Evolutionary conservation across 1,140 invertebrate species (phyloP).

Genomic region (Drosophila sp.): DNA sequence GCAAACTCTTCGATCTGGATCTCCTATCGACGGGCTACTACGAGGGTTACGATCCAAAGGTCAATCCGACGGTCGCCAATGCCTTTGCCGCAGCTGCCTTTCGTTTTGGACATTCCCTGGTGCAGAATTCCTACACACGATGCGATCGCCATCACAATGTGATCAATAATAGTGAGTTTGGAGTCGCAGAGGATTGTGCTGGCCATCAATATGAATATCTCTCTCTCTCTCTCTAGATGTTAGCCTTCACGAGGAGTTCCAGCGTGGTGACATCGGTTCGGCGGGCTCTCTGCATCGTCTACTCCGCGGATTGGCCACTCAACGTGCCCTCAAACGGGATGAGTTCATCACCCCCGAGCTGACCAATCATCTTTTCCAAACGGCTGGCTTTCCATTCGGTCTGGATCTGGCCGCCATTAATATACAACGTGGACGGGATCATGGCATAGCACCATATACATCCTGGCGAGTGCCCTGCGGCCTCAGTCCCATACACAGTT

Average conservation of each 20-base stretch:
- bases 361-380: conserved; percentile 94
- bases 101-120: conserved; percentile 96
- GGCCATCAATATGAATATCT: neutral
- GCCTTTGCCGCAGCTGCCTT: conserved; percentile 97
- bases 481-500: conserved; percentile 87
- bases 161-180: conserved; percentile 87
- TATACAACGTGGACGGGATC: conserved; percentile 94
- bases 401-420: conserved; percentile 96
- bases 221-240: conserved; percentile 85
- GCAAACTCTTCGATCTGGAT: conserved; percentile 88
- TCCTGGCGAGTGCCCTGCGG: conserved; percentile 92
- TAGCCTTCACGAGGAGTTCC: conserved; percentile 89
- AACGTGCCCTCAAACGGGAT: conserved; percentile 90
- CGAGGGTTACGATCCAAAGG: conserved; percentile 89
- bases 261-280: conserved; percentile 86
- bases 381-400: conserved; percentile 88
- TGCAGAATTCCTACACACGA: conserved; percentile 90
- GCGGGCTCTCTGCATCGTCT: conserved; percentile 91
- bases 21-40: conserved; percentile 87
- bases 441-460: conserved; percentile 93
- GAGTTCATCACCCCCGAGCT: conserved; percentile 92
- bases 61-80: conserved; percentile 94
- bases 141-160: conserved; percentile 87
- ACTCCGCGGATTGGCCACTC: conserved; percentile 89
- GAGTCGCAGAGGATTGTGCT: neutral